Conservation (phyloP, 1,140 invertebrate species). For the Microplitis mediator region DNA sequence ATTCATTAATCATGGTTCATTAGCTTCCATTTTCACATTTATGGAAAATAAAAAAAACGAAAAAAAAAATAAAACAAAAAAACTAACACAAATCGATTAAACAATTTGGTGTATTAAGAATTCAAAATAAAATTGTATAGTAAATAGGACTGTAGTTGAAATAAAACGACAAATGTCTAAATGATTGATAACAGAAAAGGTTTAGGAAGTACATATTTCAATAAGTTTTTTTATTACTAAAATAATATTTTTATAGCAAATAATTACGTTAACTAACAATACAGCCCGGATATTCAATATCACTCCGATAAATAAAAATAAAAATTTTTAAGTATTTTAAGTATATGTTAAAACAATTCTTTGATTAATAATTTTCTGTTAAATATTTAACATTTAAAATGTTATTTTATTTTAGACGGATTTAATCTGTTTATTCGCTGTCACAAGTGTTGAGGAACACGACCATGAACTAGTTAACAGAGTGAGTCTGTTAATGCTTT, state of each 20-base stretch:
- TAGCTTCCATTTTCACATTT: neutral
- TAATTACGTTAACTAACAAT: neutral
- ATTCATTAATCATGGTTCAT: neutral
- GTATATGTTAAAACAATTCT: no score
- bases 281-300: no score
- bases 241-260: neutral
- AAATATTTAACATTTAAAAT: no score
- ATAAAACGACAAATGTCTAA: constrained; percentile 52
- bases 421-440: no score
- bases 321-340: no score
- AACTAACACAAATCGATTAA: constrained; percentile 10
- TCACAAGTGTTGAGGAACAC: no score
- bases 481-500: no score
- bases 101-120: constrained; percentile 46
- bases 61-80: constrained; percentile 16
- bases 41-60: constrained; percentile 13
- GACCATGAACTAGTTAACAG: no score
- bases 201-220: constrained; percentile 38
- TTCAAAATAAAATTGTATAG: constrained; percentile 51
- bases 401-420: no score
- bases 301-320: neutral
- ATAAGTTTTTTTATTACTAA: constrained; percentile 37
- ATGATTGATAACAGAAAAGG: constrained; percentile 30
- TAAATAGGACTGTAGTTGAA: constrained; percentile 51
- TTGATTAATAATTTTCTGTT: no score